phyloP scores from a whole-genome alignment of 2,797 vertebrate genomes.

The Streptopelia turtur region DNA sequence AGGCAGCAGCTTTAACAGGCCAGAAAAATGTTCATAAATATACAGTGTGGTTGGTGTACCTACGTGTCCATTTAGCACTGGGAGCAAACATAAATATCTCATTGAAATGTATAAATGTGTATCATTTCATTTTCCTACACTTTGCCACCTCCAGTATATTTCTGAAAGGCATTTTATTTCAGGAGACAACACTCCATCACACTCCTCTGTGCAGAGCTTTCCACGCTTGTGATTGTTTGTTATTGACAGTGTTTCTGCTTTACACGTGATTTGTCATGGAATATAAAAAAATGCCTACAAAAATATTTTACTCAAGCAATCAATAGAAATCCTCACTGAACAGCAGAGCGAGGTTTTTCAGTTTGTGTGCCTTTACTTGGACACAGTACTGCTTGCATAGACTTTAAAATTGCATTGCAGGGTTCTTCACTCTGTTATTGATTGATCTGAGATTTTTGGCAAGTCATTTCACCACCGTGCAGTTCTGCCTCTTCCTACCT shows the following conservation, averaged over 20 bases:
- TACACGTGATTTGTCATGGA: not conserved
- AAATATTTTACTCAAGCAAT: constrained; percentile 1
- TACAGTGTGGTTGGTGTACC: not conserved
- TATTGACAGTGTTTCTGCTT: constrained; percentile 8
- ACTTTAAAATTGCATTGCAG: constrained; percentile 25
- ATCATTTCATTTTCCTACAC: not conserved
- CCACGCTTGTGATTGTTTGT: not conserved
- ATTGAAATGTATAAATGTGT: not conserved
- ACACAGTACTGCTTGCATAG: not conserved
- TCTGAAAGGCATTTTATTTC: not conserved
- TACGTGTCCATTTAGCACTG: not conserved
- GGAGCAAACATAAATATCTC: not conserved
- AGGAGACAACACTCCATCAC: not conserved
- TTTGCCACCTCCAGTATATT: not conserved
- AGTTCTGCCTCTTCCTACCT: not conserved
- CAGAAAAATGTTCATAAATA: not conserved
- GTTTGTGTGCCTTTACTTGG: not conserved
- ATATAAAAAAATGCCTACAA: constrained; percentile 30
- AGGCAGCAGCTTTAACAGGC: not conserved
- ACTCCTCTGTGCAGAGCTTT: not conserved
- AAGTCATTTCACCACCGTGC: not conserved
- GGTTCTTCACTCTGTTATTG: constrained; percentile 7
- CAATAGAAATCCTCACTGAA: not conserved
- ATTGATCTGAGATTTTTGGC: constrained; percentile 17
- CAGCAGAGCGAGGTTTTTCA: not conserved